Base-by-base conservation (phyloP, 2,888 invertebrate species). In the Chymomyza amoena region DNA sequence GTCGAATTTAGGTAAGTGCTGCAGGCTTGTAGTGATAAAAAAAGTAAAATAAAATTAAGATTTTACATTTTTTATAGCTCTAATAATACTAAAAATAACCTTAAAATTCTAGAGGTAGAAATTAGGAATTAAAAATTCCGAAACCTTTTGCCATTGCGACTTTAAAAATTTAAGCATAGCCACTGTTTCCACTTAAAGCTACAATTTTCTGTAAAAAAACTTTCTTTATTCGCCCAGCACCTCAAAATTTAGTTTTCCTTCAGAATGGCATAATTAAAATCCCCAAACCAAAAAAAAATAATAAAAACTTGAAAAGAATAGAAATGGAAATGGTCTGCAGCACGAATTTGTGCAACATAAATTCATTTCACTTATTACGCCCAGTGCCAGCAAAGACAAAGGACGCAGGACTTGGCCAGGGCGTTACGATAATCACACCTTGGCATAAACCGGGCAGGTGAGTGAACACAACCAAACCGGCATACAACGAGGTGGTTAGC, bases 311-410 rank as follows among this genome's bases (percentile, higher is more conserved):
- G 18, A n/a, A 45, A 9, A 18, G 15, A 45, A 45, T 16, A 69
- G 59, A 15, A 60, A 61, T 66, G 20, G 52, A 66, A 68, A 66
- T 66, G 60, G 61, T 57, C 18, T 61, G 66, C 20, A 66, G 66
- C 39, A 59, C 20, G 66, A 72, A 65, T 67, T 74, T 73, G 66
- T 65, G 76, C 75, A 66, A 80, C 87, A 84, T 81, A 84, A 84
- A 84, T 86, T 84, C 73, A 84, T 84, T 78, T 77, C 75, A 75
- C 76, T 80, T 85, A 85, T 85, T 82, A 45, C 20, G 25, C 62
- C 59, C 72, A 51, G 57, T 54, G 63, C 39, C 59, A 32, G 60
- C 68, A 68, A 71, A 76, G 70, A 78, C 83, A 87, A 83, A 80
- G 83, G n/a, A n/a, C 72, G 70, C 16, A 9, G 71, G 62, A 66